phyloP scores from a whole-genome alignment of 2,888 invertebrate species.

The Cetonia aurata region DNA sequence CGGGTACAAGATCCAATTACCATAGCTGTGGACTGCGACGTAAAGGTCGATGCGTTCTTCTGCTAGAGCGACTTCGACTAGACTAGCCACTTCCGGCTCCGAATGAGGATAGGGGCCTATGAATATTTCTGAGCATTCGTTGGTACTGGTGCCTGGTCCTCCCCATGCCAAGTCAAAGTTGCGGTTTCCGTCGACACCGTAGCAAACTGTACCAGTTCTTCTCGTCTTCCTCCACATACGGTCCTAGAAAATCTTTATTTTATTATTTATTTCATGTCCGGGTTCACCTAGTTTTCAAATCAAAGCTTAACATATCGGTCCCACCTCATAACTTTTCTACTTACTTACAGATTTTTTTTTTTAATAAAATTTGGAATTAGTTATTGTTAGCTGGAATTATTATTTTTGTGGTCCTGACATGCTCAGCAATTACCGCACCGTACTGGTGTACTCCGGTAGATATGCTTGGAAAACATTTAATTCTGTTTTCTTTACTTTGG shows the following conservation, averaged over 20 bases:
- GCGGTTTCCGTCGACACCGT: conserved; percentile 81
- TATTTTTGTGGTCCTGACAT: no score
- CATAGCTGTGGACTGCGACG: conserved; percentile 81
- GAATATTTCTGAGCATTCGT: conserved; percentile 71
- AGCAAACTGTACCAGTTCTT: conserved; percentile 68
- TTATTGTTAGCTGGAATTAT: no score
- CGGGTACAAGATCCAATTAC: conserved; percentile 76
- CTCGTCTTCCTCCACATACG: conserved; percentile 80
- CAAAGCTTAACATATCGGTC: no score
- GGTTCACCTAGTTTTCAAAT: background rate
- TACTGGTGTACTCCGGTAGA: no score
- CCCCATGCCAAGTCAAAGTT: conserved; percentile 82
- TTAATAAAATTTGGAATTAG: no score
- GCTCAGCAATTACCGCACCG: no score
- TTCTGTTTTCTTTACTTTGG: no score
- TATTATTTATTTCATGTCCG: no score
- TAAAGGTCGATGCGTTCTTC: conserved; percentile 73
- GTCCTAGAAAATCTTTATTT: conserved; percentile 60
- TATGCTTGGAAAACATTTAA: no score
- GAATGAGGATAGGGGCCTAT: conserved; percentile 76
- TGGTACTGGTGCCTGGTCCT: conserved; percentile 58
- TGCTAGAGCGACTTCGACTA: conserved; percentile 71
- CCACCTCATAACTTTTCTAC: no score
- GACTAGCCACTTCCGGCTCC: conserved; percentile 74
- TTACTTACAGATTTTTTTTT: no score